Conservation (phyloP, 2,113 vertebrate genomes). For the Catharus bicknelli region DNA sequence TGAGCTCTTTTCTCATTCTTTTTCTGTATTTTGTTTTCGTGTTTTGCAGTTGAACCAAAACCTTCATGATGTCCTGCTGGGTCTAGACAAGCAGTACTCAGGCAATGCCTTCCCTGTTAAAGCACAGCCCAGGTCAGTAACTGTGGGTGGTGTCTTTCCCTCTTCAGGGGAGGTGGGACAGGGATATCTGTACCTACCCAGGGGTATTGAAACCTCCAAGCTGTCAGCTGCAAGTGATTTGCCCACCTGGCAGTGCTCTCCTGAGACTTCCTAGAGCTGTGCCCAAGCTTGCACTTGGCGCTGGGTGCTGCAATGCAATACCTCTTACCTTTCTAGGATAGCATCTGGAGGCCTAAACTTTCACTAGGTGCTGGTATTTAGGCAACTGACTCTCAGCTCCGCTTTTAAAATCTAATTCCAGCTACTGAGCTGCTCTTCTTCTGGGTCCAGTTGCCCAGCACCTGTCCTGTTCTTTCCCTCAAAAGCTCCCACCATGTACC, state of each 20-base stretch:
- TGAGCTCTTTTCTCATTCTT: background rate
- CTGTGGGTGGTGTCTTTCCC: background rate
- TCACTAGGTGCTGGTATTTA: background rate
- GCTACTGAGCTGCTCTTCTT: background rate
- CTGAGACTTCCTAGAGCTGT: background rate
- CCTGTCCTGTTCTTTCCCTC: background rate
- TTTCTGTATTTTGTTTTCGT: slow-evolving; percentile 33
- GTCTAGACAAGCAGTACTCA: slow-evolving; percentile 84
- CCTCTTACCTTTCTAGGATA: background rate
- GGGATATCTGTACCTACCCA: background rate
- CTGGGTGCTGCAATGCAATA: background rate
- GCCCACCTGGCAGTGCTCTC: background rate
- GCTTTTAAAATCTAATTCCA: background rate
- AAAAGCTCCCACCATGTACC: background rate
- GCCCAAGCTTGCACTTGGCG: background rate
- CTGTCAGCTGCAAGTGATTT: background rate
- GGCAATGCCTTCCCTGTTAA: slow-evolving; percentile 77
- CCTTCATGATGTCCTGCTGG: slow-evolving; percentile 84
- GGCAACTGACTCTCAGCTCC: background rate
- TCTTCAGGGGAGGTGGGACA: background rate
- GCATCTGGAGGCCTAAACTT: background rate
- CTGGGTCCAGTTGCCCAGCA: background rate
- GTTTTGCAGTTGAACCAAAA: slow-evolving; percentile 90
- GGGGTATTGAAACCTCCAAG: background rate
- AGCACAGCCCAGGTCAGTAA: slow-evolving; percentile 81